Evolutionary conservation across 1,140 invertebrate species (phyloP).

Genomic region (Ceratina japonica): DNA sequence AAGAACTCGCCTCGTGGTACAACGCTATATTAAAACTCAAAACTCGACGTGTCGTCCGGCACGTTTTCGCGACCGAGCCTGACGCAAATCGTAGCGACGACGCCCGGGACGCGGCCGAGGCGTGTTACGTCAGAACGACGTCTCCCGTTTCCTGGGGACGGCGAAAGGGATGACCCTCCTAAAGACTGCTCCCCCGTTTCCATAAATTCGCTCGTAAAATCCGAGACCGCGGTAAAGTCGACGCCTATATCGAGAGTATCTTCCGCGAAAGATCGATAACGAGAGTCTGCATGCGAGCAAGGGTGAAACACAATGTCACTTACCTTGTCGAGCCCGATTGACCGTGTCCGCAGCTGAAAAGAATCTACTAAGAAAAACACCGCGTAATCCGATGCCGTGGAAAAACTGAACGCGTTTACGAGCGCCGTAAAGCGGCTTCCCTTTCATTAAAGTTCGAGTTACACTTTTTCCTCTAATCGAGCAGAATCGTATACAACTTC

Average conservation of each 20-base stretch:
- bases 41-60: no score
- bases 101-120: neutral
- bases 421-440: no score
- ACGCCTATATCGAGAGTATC: slow-evolving; percentile 2
- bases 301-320: slow-evolving; percentile 38
- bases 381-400: neutral
- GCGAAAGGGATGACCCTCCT: neutral
- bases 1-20: neutral
- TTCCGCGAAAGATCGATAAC: slow-evolving; percentile 14
- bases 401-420: neutral
- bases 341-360: neutral
- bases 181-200: neutral
- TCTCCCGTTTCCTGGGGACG: no score
- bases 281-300: neutral
- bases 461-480: neutral
- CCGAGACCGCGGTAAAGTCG: neutral
- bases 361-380: neutral
- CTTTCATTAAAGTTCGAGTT: neutral
- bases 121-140: neutral
- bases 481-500: neutral
- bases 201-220: slow-evolving; percentile 33
- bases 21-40: no score
- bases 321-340: slow-evolving; percentile 41
- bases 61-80: neutral
- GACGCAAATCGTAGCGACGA: slow-evolving; percentile 13